Evolutionary conservation across 2,797 vertebrate genomes (phyloP).

Genomic region (Poecilia wingei): DNA sequence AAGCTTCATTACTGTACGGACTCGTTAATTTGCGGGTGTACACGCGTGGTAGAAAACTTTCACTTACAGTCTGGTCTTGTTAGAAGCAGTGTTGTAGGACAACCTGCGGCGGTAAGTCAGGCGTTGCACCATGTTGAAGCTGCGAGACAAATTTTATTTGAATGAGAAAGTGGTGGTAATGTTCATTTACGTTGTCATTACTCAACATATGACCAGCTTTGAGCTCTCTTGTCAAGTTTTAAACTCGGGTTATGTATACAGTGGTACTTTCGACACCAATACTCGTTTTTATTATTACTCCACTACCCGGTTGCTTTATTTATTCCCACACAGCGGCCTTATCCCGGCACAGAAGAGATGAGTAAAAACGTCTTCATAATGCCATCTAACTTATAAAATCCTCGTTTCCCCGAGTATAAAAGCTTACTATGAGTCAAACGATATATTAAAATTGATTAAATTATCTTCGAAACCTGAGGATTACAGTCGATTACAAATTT

Average conservation of each 20-base stretch:
- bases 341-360: not conserved
- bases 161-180: not conserved
- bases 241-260: fast-evolving
- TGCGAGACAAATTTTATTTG: slow-evolving; percentile 14
- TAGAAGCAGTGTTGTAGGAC: slow-evolving; percentile 99
- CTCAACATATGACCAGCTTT: not conserved
- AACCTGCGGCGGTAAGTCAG: slow-evolving; percentile 98
- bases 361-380: not conserved
- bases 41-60: not conserved
- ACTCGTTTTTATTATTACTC: not conserved
- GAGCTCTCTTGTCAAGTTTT: not conserved
- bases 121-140: slow-evolving; percentile 94
- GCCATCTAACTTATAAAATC: slow-evolving; percentile 7
- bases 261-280: fast-evolving
- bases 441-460: fast-evolving
- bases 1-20: too few relatives aligned
- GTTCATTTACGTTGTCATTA: not conserved
- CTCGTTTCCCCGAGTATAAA: fast-evolving
- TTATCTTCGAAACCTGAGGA: slow-evolving; percentile 39
- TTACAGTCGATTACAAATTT: slow-evolving; percentile 71
- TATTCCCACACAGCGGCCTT: slow-evolving; percentile 7
- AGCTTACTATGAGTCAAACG: fast-evolving
- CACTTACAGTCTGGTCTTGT: slow-evolving; percentile 98
- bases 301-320: not conserved
- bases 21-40: not conserved